Percentiles rank a stretch among this genome's conserved stretches.
Conservation (phyloP, 2,113 vertebrate genomes). For the Coptodon bakossiorum region DNA sequence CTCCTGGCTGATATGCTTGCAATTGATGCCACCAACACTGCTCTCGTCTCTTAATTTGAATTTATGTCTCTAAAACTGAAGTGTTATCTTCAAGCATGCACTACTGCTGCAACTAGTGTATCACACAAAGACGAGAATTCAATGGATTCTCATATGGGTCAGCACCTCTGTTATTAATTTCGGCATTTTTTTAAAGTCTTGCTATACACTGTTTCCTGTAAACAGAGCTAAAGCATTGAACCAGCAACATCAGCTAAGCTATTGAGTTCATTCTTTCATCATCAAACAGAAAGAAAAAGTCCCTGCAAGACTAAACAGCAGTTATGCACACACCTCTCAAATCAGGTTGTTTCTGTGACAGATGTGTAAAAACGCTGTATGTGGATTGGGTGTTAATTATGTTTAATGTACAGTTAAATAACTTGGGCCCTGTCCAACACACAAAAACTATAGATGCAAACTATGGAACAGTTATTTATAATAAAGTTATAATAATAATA, state of each 20-base stretch:
- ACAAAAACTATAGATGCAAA: background rate
- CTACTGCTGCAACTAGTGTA: background rate
- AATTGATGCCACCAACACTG: background rate
- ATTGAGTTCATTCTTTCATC: background rate
- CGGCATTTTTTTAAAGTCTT: background rate
- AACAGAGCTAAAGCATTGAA: background rate
- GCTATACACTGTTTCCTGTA: background rate
- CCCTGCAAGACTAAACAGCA: background rate
- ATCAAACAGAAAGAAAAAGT: background rate
- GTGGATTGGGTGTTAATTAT: background rate
- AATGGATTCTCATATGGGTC: background rate
- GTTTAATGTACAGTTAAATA: background rate
- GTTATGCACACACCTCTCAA: background rate
- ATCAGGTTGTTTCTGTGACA: background rate
- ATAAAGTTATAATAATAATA: background rate
- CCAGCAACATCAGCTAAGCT: background rate
- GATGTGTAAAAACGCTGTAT: background rate
- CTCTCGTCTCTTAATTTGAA: background rate
- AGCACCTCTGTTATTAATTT: background rate
- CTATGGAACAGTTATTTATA: background rate
- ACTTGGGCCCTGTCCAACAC: background rate
- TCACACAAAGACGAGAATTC: background rate
- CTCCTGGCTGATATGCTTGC: background rate
- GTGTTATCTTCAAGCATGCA: background rate
- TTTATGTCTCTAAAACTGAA: background rate